phyloP scores from a whole-genome alignment of 2,797 vertebrate species.

The Gila robusta region DNA sequence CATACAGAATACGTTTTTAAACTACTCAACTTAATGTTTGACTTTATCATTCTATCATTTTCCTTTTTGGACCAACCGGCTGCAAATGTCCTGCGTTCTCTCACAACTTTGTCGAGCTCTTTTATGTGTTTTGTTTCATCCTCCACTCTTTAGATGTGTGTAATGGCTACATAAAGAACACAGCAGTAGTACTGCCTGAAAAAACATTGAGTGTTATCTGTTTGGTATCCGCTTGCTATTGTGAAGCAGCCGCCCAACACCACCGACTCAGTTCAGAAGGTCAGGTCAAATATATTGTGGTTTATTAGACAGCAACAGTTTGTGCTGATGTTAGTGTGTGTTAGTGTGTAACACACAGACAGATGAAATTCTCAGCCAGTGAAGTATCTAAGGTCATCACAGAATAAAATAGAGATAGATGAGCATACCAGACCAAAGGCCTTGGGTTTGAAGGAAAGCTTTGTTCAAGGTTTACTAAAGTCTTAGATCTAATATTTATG shows the following conservation, averaged over 20 bases:
- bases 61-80: background rate
- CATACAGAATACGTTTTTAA: background rate
- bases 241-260: background rate
- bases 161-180: background rate
- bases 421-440: background rate
- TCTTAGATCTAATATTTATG: background rate
- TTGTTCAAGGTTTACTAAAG: background rate
- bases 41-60: background rate
- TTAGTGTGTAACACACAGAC: background rate
- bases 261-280: background rate
- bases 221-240: background rate
- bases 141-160: background rate
- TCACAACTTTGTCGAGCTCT: background rate
- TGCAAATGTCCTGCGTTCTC: background rate
- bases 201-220: slow-evolving; percentile 26
- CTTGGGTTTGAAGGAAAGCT: background rate
- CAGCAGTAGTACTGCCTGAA: slow-evolving; percentile 18
- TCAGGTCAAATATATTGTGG: slow-evolving; percentile 20
- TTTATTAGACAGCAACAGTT: background rate
- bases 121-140: background rate
- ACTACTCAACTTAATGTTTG: background rate
- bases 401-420: slow-evolving; percentile 2
- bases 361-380: background rate
- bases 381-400: slow-evolving; percentile 4
- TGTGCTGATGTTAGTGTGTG: background rate